These are phyloP conservation scores for Platynereis dumerilii DNA, from an alignment of 2,888 invertebrate genomes.

Conservation along the genomic window DNA sequence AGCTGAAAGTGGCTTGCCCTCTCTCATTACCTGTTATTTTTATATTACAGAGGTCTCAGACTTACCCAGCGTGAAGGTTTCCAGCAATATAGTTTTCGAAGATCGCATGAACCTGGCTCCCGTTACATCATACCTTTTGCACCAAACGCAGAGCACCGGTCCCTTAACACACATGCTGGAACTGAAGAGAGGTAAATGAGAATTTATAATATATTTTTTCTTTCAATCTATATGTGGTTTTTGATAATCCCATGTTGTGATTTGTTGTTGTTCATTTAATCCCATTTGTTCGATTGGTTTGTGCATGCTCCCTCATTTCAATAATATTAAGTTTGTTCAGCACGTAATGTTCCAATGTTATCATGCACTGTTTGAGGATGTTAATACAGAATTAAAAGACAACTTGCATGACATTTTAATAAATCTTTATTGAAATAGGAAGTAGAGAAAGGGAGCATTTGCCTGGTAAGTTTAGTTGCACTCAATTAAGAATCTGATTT, in stretches of 20 bases:
- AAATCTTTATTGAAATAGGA: too few species aligned
- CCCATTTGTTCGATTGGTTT: not conserved
- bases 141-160: constrained; percentile 26
- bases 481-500: too few species aligned
- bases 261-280: not conserved
- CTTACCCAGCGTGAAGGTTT: constrained; percentile 28
- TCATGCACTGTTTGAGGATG: too few species aligned
- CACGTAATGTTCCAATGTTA: too few species aligned
- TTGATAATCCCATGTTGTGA: too few species aligned
- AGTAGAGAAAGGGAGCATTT: too few species aligned
- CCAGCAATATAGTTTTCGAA: constrained; percentile 35
- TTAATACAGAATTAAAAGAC: too few species aligned
- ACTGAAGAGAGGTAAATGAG: constrained; percentile 31
- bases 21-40: too few species aligned
- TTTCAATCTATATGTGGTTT: not conserved
- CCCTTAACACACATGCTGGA: constrained; percentile 29
- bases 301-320: not conserved
- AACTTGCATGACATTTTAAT: too few species aligned
- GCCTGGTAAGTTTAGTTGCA: too few species aligned
- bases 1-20: too few species aligned
- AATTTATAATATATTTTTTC: not conserved
- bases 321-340: too few species aligned
- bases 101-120: constrained; percentile 30
- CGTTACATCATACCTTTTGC: constrained; percentile 30
- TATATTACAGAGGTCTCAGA: constrained; percentile 31